Evolutionary conservation across 1,140 invertebrate species (phyloP), one percentile per base, ranked within the genome.

Genomic region (Orussus abietinus): DNA sequence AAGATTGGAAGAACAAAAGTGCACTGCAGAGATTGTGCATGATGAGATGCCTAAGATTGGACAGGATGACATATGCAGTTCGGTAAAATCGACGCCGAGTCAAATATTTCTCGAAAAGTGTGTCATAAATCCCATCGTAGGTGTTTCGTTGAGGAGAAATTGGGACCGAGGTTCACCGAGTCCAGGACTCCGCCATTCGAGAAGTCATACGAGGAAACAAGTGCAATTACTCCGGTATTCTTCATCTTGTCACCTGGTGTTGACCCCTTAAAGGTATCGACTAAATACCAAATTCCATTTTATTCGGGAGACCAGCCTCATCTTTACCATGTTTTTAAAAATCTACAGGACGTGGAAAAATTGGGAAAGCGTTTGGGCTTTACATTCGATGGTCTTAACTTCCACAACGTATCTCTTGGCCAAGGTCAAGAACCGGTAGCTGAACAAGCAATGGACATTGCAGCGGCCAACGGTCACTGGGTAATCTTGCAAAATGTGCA

Each of bases 241-340:
- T 98, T 97, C 65, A 95, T 97, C 49, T 74, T 98, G 10, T 96
- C 92, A 1, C 88, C 93, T 7, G 94, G 94, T 44, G 93, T 96
- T 0, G 90, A 97, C 75, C 93, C 93, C 0, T 69, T 96, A 0
- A 92, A 93, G 63, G 78, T 77, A 68, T 43, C 2, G 28, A 19
- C 33, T 45, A 36, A 9, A 22, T 22, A 15, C 35, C 3, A 38
- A 35, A 2, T 13, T 44, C 5, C 10, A 36, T 36, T 30, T 25
- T 6, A 26, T 36, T 15, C 17, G 32, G 31, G 37, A 20, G 21
- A 36, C 18, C 31, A 28, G 3, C 28, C 22, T 32, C 9, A n/a
- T 36, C 9, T n/a, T n/a, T n/a, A n/a, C n/a, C n/a, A n/a, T n/a
- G 5, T 19, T 25, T 25, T 20, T 17, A 38, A 40, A 20, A 11